A percentile compares a stretch with the other conserved stretches of the same genome.
Conservation (phyloP, 2,888 invertebrate genomes). For the Graphium colonna region DNA sequence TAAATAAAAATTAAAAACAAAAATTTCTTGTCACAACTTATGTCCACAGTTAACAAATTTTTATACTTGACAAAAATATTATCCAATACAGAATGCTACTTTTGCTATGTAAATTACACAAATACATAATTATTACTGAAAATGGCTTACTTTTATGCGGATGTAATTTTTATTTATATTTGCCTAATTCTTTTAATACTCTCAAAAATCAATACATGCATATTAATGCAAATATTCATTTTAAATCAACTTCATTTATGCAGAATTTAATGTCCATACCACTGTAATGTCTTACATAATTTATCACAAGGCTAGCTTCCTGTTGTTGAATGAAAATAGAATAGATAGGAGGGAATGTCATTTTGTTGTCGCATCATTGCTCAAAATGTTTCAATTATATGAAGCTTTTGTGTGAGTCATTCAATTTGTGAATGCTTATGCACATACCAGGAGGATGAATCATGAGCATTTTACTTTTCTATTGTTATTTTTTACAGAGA, state of each 20-base stretch:
- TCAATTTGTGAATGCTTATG: constrained; percentile 4
- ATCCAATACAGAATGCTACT: no score
- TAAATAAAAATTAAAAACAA: no score
- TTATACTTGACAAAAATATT: no score
- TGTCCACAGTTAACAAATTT: no score
- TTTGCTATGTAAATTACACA: no score
- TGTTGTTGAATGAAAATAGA: constrained; percentile 14
- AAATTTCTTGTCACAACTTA: no score
- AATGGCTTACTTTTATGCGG: no score
- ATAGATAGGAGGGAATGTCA: constrained; percentile 10
- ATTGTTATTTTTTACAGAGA: not conserved
- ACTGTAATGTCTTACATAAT: not conserved
- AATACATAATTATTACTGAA: no score
- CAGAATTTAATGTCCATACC: not conserved
- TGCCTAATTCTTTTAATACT: no score
- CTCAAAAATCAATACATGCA: no score
- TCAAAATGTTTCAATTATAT: constrained; percentile 12
- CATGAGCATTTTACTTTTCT: constrained; percentile 1
- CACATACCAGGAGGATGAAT: not conserved
- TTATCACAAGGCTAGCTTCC: constrained; percentile 6
- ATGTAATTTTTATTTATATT: no score
- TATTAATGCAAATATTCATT: no score
- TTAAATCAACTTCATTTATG: not conserved
- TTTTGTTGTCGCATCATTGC: not conserved
- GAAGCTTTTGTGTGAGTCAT: constrained; percentile 12